Percentiles rank a stretch among this genome's conserved stretches.
These are phyloP conservation scores for Catonia carolina DNA, from an alignment of 2,888 invertebrate genomes.

Conservation along the genomic window DNA sequence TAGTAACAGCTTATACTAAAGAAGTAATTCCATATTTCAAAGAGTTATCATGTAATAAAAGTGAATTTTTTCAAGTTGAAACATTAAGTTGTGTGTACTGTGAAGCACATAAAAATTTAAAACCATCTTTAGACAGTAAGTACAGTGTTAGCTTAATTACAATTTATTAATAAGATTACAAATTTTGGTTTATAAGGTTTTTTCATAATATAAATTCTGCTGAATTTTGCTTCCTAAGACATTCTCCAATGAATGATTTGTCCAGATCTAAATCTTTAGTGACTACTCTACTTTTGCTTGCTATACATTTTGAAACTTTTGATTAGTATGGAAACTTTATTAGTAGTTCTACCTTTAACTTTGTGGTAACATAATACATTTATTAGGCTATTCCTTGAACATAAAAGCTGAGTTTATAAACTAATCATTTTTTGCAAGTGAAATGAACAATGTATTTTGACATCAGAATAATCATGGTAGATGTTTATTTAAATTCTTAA, in stretches of 20 bases:
- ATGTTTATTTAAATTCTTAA: too few relatives aligned
- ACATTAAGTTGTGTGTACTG: slow-evolving; percentile 47
- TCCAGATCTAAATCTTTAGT: too few relatives aligned
- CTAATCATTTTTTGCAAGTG: too few relatives aligned
- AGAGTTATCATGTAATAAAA: slow-evolving; percentile 40
- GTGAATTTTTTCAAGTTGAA: slow-evolving; percentile 48
- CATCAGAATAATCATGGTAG: too few relatives aligned
- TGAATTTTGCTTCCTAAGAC: not conserved
- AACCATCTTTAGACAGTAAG: slow-evolving; percentile 43
- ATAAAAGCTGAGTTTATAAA: too few relatives aligned
- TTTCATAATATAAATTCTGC: not conserved
- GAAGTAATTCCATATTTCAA: slow-evolving; percentile 16
- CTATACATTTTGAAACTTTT: too few relatives aligned
- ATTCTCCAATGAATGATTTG: not conserved
- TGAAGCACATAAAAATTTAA: slow-evolving; percentile 41
- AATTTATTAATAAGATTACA: not conserved
- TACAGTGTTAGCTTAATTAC: slow-evolving; percentile 1
- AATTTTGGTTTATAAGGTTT: not conserved
- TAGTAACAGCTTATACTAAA: slow-evolving; percentile 12
- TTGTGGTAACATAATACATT: too few relatives aligned
- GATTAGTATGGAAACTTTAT: too few relatives aligned
- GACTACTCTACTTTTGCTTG: too few relatives aligned
- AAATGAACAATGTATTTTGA: too few relatives aligned
- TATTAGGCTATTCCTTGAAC: too few relatives aligned
- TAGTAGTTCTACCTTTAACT: too few relatives aligned